Percentiles rank a stretch among this genome's conserved stretches.
phyloP scores from a whole-genome alignment of 2,797 vertebrate genomes.

The Arctocebus calabarensis region DNA sequence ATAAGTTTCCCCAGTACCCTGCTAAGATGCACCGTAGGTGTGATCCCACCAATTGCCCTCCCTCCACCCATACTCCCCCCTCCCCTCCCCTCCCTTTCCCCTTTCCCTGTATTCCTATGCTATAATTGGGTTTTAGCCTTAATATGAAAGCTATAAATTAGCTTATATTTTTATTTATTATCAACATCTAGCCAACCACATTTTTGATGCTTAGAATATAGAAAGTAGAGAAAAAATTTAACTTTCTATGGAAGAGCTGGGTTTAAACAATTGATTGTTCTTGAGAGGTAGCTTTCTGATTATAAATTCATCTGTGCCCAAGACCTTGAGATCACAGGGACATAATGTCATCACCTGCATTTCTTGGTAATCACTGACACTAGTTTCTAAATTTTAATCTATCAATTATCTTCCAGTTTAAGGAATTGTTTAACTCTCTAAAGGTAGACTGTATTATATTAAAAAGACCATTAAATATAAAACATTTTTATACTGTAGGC shows the following conservation, averaged over 20 bases:
- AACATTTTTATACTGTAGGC: neutral
- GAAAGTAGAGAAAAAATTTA: neutral
- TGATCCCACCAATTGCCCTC: too few species aligned
- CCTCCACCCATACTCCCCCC: too few species aligned
- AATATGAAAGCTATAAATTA: too few species aligned
- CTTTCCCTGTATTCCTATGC: too few species aligned
- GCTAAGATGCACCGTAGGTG: too few species aligned
- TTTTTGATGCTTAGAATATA: neutral
- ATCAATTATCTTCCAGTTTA: neutral
- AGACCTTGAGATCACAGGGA: neutral
- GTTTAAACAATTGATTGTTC: neutral
- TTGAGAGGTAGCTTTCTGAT: neutral
- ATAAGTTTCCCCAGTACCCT: too few species aligned
- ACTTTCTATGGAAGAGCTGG: neutral
- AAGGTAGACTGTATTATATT: neutral
- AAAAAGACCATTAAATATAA: neutral
- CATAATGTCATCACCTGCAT: neutral
- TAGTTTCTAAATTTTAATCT: slow-evolving; percentile 7
- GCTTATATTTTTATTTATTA: neutral
- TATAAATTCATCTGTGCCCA: neutral
- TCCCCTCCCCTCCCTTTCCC: too few species aligned
- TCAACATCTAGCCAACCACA: neutral
- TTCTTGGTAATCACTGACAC: neutral
- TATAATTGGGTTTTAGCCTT: too few species aligned
- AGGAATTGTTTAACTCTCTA: slow-evolving; percentile 4